Percentiles rank a stretch among this genome's conserved stretches.
Evolutionary conservation across 2,888 invertebrate genomes (phyloP).

Genomic region (Ichneumoninae sp.): DNA sequence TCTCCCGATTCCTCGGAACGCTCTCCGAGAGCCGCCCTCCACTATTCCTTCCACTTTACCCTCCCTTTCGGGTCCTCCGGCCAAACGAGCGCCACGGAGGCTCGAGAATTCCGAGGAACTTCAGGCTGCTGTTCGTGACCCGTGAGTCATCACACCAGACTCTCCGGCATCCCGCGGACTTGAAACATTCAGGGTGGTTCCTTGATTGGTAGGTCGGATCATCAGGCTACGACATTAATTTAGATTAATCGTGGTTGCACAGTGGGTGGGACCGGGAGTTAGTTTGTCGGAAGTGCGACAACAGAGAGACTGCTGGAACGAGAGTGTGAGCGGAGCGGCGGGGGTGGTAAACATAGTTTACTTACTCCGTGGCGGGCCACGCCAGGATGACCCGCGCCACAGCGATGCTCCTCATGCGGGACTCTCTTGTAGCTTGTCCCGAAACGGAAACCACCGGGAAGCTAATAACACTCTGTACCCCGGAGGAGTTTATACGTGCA

Average conservation of each 20-base stretch:
- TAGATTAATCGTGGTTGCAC: constrained; percentile 75
- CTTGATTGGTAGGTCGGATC: constrained; percentile 69
- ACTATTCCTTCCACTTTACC: not conserved
- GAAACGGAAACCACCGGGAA: constrained; percentile 38
- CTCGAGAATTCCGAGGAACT: constrained; percentile 50
- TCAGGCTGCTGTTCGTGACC: constrained; percentile 31
- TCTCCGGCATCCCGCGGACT: constrained; percentile 43
- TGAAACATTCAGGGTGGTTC: constrained; percentile 65
- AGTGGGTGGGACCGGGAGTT: constrained; percentile 25
- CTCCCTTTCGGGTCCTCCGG: not conserved
- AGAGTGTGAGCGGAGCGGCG: constrained; percentile 32
- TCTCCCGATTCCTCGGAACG: not conserved
- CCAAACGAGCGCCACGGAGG: not conserved
- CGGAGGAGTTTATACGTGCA: constrained; percentile 10
- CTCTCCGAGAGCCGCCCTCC: constrained; percentile 17
- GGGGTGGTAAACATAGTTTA: constrained; percentile 42
- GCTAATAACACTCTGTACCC: constrained; percentile 37
- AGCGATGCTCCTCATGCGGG: constrained; percentile 29
- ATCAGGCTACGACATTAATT: constrained; percentile 75
- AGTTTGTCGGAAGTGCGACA: constrained; percentile 41
- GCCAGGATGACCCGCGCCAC: constrained; percentile 34
- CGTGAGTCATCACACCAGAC: constrained; percentile 43
- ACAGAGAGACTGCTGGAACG: constrained; percentile 33
- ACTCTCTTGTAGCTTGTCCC: not conserved
- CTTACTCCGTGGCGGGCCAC: constrained; percentile 17